Evolutionary conservation across 1,140 invertebrate genomes (phyloP).

Genomic region (Caerostris darwini): DNA sequence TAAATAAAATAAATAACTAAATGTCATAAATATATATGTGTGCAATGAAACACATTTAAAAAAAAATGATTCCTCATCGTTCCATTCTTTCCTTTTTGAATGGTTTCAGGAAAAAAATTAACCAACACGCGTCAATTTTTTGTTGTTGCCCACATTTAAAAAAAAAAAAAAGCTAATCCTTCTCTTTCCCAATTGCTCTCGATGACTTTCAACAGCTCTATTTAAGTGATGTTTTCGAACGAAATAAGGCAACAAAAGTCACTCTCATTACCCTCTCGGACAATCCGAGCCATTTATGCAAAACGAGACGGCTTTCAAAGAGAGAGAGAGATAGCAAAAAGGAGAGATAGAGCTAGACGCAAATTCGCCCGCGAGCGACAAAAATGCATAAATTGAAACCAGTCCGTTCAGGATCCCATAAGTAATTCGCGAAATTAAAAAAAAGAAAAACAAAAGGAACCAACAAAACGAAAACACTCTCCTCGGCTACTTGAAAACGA

Average conservation of each 20-base stretch:
- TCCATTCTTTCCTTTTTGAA: background rate
- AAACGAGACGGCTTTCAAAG: background rate
- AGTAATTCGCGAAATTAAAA: slow-evolving; percentile 59
- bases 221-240: background rate
- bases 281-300: slow-evolving; percentile 5
- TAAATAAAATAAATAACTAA: no score
- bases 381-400: slow-evolving; percentile 61
- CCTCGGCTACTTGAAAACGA: slow-evolving; percentile 57
- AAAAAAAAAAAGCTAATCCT: background rate
- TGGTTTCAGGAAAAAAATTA: background rate
- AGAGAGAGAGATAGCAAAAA: background rate
- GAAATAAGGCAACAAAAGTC: background rate
- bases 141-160: background rate
- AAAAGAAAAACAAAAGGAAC: slow-evolving; percentile 44
- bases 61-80: background rate
- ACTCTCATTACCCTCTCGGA: background rate
- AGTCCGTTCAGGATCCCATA: slow-evolving; percentile 62
- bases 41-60: no score
- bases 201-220: slow-evolving; percentile 44
- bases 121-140: background rate
- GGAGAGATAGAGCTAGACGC: background rate
- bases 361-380: slow-evolving; percentile 28
- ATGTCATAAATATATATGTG: no score
- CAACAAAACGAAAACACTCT: slow-evolving; percentile 61
- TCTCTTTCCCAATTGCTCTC: background rate